These are phyloP conservation scores for Struthidea cinerea DNA, from an alignment of 2,113 vertebrate species.

Conservation along the genomic window DNA sequence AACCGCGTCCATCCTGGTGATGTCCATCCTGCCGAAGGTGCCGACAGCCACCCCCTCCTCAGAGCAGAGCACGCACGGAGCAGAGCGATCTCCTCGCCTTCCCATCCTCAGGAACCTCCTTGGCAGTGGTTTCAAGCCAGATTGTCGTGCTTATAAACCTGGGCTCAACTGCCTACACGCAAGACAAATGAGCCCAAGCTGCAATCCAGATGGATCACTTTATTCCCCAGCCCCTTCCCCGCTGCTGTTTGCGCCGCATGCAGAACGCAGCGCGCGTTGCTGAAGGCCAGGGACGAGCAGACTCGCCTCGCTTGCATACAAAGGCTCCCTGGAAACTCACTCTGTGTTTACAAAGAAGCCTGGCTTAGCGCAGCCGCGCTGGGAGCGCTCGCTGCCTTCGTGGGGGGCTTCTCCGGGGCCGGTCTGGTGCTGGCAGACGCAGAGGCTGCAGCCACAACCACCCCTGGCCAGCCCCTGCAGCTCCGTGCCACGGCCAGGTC, in stretches of 20 bases:
- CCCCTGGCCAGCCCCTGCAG: neutral
- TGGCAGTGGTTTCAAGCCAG: neutral
- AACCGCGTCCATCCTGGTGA: accelerated
- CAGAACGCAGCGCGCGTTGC: neutral
- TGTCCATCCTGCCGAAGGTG: neutral
- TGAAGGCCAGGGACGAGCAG: neutral
- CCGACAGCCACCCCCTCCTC: neutral
- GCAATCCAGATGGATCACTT: conserved; percentile 7
- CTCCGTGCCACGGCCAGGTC: accelerated
- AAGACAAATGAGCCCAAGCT: conserved; percentile 50
- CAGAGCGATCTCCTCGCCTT: accelerated
- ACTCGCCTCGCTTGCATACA: neutral
- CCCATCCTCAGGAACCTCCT: neutral
- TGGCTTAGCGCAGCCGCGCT: neutral
- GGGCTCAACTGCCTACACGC: neutral
- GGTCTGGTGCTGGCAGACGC: accelerated
- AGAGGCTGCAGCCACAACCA: accelerated
- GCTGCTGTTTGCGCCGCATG: neutral
- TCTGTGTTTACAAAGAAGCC: neutral
- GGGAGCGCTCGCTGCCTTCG: neutral
- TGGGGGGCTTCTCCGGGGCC: accelerated
- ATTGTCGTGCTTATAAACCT: neutral
- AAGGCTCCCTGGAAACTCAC: neutral
- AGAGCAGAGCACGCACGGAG: accelerated
- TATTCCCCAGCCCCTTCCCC: conserved; percentile 7